phyloP scores from a whole-genome alignment of 1,140 invertebrate species.

The Littorina saxatilis region DNA sequence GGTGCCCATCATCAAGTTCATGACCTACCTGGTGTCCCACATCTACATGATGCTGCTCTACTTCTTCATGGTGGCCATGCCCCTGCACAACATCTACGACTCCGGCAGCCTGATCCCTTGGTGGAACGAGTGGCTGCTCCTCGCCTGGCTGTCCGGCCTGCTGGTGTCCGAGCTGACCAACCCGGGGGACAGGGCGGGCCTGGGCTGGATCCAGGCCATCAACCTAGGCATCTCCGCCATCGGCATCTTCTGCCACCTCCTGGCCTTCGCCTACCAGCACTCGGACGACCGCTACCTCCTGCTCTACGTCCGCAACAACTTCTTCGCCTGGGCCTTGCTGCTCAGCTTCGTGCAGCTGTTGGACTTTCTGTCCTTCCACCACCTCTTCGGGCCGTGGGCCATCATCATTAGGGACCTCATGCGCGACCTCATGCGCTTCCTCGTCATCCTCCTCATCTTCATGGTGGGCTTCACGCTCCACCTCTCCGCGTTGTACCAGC shows the following conservation, averaged over 20 bases:
- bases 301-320: constrained; percentile 95
- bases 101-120: constrained; percentile 78
- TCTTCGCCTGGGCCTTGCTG: constrained; percentile 95
- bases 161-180: constrained; percentile 97
- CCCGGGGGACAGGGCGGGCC: constrained; percentile 79
- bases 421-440: constrained; percentile 91
- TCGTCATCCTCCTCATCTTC: constrained; percentile 97
- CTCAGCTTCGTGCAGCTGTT: constrained; percentile 97
- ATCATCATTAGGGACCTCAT: constrained; percentile 82
- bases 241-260: constrained; percentile 90
- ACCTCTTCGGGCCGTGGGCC: constrained; percentile 98
- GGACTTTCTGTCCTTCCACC: constrained; percentile 94
- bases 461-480: constrained; percentile 99
- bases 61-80: constrained; percentile 90
- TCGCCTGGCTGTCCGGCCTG: constrained; percentile 96
- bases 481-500: constrained; percentile 96
- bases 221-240: constrained; percentile 94
- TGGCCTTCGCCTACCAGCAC: constrained; percentile 80
- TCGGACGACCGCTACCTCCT: constrained; percentile 80
- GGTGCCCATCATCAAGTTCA: constrained; percentile 98
- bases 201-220: constrained; percentile 80
- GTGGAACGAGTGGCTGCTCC: constrained; percentile 97
- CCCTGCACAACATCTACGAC: constrained; percentile 81
- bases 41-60: constrained; percentile 97
- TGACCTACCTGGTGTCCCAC: constrained; percentile 99